A percentile compares a stretch with the other conserved stretches of the same genome.
phyloP scores from a whole-genome alignment of 1,140 invertebrate genomes.

The Pinna nobilis region DNA sequence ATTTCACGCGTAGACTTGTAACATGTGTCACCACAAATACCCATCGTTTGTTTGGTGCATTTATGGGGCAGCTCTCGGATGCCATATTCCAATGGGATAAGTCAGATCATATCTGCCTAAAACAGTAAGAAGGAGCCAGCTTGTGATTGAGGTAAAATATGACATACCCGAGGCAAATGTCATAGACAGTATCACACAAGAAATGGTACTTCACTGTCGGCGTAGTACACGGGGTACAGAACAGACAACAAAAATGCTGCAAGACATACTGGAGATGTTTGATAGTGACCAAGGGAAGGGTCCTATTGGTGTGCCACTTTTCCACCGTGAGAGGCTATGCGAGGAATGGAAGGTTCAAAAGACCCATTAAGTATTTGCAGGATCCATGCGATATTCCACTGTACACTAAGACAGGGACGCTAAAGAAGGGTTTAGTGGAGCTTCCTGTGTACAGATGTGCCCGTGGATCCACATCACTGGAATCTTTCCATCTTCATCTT shows the following conservation, averaged over 20 bases:
- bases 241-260: constrained; percentile 36
- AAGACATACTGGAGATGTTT: constrained; percentile 27
- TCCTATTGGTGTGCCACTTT: constrained; percentile 45
- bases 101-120: not conserved
- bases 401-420: constrained; percentile 45
- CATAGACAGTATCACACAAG: not conserved
- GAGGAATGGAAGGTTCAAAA: constrained; percentile 38
- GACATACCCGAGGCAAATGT: not conserved
- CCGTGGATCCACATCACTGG: constrained; percentile 23
- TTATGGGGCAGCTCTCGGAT: constrained; percentile 24
- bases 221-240: constrained; percentile 41
- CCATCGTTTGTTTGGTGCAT: constrained; percentile 42
- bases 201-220: constrained; percentile 51
- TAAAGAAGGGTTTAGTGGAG: constrained; percentile 35
- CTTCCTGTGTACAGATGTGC: constrained; percentile 17
- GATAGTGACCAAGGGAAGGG: constrained; percentile 34
- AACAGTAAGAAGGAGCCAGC: not conserved
- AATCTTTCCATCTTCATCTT: constrained; percentile 47
- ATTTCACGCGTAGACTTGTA: constrained; percentile 51
- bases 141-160: not conserved
- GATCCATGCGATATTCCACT: constrained; percentile 47
- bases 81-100: constrained; percentile 7
- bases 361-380: constrained; percentile 53
- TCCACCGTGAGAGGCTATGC: constrained; percentile 30
- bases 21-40: constrained; percentile 30